Conservation (phyloP, 2,797 vertebrate species). For the Halcyon chelicuti region DNA sequence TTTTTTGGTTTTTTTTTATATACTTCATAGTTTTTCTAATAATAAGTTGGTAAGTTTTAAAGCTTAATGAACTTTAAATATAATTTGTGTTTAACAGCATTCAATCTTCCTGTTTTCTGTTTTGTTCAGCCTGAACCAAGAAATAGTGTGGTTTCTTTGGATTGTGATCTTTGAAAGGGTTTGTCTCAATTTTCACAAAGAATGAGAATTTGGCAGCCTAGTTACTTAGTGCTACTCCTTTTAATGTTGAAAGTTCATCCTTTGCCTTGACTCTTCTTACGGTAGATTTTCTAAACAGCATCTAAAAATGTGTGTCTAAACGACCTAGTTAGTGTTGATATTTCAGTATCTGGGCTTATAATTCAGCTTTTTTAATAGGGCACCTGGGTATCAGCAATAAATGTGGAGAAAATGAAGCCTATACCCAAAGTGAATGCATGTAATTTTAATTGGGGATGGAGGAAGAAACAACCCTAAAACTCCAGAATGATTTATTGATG, state of each 20-base stretch:
- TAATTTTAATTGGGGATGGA: not conserved
- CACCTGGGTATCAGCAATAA: not conserved
- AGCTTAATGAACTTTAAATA: conserved; percentile 15
- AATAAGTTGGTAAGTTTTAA: not conserved
- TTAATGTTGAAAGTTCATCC: not conserved
- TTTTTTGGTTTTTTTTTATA: not conserved
- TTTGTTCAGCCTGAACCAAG: conserved; percentile 5
- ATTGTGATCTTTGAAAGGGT: not conserved
- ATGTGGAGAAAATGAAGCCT: not conserved
- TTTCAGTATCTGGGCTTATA: conserved; percentile 7
- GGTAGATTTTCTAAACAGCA: not conserved
- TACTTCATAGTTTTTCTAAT: not conserved
- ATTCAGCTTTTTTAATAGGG: not conserved
- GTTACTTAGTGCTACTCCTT: not conserved
- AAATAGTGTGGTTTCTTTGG: not conserved
- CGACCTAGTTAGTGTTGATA: conserved; percentile 31
- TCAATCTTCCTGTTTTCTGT: not conserved
- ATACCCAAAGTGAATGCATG: not conserved
- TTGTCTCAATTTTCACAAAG: conserved; percentile 7
- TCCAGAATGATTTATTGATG: not conserved
- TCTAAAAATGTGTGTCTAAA: not conserved
- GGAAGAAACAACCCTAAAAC: not conserved
- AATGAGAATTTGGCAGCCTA: not conserved
- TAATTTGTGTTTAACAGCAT: not conserved
- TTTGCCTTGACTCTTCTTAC: not conserved